Base-by-base conservation (phyloP, 2,113 vertebrate species). In the Lasiurus borealis region DNA sequence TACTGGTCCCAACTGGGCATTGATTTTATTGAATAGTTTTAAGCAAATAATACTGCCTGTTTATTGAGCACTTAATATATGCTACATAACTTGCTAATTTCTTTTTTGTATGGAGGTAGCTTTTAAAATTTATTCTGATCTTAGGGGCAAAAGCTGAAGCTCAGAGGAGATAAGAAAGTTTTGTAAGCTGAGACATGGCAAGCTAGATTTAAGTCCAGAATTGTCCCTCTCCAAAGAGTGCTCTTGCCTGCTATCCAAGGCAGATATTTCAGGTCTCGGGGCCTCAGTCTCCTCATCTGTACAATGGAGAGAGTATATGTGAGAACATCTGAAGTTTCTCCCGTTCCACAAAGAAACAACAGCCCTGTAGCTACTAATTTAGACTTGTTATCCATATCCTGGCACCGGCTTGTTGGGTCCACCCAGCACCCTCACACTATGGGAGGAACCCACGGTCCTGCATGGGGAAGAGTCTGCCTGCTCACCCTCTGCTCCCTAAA, bases 401-500 rank as follows among this genome's bases (percentile, higher is more conserved):
- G 44, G 21, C 9, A 31, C 44, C 21, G 48, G 76, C 15, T 12
- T 2, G 9, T n/a, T 52, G 59, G n/a, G 5, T 46, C 72, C 23
- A 0, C 31, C 68, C 9, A 15, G 44, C 15, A 8, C 11, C 54
- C 50, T 19, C 9, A 2, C 1, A 2, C n/a, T 11, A 9, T 4
- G 9, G 19, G 18, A 48, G 44, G 82, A 18, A 48, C 48, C 36
- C 31, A 10, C 1, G 18, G 7, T 15, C 64, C 46, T 29, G 34
- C 31, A 3, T 0, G 0, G 62, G 23, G 21, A 36, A 62, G 16
- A 36, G 12, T 0, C 3, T 34, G 40, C 8, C 80, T 6, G 6
- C 77, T 96, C 76, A 96, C 12, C 50, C 31, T 57, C 27, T 7
- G 7, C 80, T 52, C 76, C 59, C 71, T 78, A 87, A 81, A 90